Base-by-base conservation (phyloP, 2,113 vertebrate species). In the Sylvilagus bachmani region DNA sequence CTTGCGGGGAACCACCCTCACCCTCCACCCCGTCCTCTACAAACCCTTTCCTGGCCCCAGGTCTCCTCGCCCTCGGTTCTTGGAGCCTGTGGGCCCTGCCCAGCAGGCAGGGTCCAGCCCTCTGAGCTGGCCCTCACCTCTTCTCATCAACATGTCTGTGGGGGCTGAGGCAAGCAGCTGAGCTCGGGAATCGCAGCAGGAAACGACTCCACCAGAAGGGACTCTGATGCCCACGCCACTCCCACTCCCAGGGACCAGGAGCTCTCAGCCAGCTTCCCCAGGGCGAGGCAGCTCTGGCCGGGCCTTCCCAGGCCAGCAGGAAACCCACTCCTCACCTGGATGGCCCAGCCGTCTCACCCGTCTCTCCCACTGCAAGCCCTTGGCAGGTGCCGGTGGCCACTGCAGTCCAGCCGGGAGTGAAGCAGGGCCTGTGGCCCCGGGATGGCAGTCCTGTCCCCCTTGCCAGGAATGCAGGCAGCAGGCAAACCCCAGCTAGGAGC, bases 361-460 rank as follows among this genome's bases (percentile, higher is more conserved):
- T 71, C 38, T 67, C 53, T 24, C 44, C 17, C 13, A 1, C 10
- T 6, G 8, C 2, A n/a, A 33, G 22, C 19, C 2, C 4, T 44
- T 1, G 5, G 55, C 17, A 31, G 64, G 70, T 29, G 31, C 67
- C 25, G 33, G 4, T 49, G 51, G 25, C 36, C 88, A 6, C 36
- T 17, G 36, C 53, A 70, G 5, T 51, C 33, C 14, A 29, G 38
- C 3, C 2, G 2, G 61, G n/a, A 27, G 25, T 80, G 49, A 53
- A 3, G 27, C 25, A n/a, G n/a, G 13, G 0, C 10, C 27, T 38
- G 8, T 2, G 5, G 6, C 25, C 61, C 14, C 10, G 25, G 71
- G 13, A 62, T 16, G 14, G 53, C 62, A 8, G 38, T 21, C 19
- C 38, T 3, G 3, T n/a, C 61, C 5, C 1, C 24, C 19, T 0